Evolutionary conservation across 1,140 invertebrate species (phyloP).

Genomic region (Neodiprion lecontei): DNA sequence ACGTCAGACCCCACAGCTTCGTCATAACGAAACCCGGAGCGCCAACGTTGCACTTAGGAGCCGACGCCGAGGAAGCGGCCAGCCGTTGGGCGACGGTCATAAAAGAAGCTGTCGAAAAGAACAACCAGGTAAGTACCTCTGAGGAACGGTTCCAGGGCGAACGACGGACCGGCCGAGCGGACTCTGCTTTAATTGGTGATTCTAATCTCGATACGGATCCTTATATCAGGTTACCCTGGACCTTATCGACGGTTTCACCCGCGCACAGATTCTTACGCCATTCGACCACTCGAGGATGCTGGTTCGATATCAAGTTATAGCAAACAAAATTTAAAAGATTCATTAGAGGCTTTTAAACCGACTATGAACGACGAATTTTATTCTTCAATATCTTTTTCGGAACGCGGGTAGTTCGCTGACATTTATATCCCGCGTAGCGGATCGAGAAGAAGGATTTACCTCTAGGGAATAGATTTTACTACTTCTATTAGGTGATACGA

Average conservation of each 20-base stretch:
- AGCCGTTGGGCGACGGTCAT: conserved; percentile 80
- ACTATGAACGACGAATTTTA: too few relatives aligned
- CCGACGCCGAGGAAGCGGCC: conserved; percentile 77
- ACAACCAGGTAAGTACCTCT: conserved; percentile 64
- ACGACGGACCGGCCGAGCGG: neutral
- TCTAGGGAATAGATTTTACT: too few relatives aligned
- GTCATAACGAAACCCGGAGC: conserved; percentile 79
- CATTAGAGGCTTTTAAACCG: too few relatives aligned
- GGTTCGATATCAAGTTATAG: too few relatives aligned
- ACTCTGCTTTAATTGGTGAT: conserved; percentile 6
- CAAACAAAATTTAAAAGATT: too few relatives aligned
- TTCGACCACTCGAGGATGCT: too few relatives aligned
- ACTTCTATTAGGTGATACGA: too few relatives aligned
- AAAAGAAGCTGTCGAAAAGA: conserved; percentile 71
- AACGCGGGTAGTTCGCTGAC: neutral
- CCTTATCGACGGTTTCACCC: neutral
- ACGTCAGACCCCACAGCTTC: conserved; percentile 70
- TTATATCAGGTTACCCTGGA: neutral
- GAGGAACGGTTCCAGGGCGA: conserved; percentile 10
- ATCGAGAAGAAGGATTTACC: too few relatives aligned
- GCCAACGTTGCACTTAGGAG: conserved; percentile 81
- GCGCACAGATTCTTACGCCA: too few relatives aligned
- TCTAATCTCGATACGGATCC: conserved; percentile 2
- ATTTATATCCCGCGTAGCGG: neutral
- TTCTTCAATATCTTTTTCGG: neutral